Percentiles rank a stretch among this genome's conserved stretches.
Conservation (phyloP, 2,888 invertebrate genomes). For the Thalpophila matura region DNA sequence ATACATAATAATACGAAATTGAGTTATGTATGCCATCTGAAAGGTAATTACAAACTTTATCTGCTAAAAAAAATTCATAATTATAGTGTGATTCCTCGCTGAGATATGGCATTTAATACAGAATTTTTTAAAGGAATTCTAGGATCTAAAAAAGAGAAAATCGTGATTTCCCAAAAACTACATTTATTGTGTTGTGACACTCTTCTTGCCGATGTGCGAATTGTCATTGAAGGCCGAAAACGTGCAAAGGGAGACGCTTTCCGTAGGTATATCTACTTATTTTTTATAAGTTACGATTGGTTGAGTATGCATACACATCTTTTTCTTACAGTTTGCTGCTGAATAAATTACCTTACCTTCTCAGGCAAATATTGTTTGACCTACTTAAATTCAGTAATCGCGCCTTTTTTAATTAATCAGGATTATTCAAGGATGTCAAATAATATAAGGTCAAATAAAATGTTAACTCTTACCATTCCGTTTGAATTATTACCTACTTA, state of each 20-base stretch:
- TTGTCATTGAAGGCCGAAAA: constrained; percentile 4
- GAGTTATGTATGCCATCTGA: too few relatives aligned
- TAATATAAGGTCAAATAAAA: not conserved
- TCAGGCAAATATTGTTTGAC: constrained; percentile 21
- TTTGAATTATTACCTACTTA: not conserved
- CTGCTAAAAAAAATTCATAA: too few relatives aligned
- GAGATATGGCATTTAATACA: too few relatives aligned
- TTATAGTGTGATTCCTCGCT: too few relatives aligned
- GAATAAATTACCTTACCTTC: constrained; percentile 28
- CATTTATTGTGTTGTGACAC: too few relatives aligned
- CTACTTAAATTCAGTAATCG: too few relatives aligned
- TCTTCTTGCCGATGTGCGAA: constrained; percentile 3
- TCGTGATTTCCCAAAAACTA: too few relatives aligned
- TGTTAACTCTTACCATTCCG: not conserved
- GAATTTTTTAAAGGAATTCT: too few relatives aligned
- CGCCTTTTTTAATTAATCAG: constrained; percentile 4
- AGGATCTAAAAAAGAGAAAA: too few relatives aligned
- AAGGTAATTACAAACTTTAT: too few relatives aligned
- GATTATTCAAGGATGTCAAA: not conserved
- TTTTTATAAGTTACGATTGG: constrained; percentile 34
- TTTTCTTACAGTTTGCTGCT: constrained; percentile 22
- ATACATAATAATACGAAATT: too few relatives aligned
- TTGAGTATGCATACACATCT: constrained; percentile 44
- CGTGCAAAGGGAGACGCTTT: constrained; percentile 19
- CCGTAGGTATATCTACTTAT: too few relatives aligned